Percentiles rank a stretch among this genome's conserved stretches.
These are phyloP conservation scores for Fabriciana adippe DNA, from an alignment of 2,888 invertebrate species.

Conservation along the genomic window DNA sequence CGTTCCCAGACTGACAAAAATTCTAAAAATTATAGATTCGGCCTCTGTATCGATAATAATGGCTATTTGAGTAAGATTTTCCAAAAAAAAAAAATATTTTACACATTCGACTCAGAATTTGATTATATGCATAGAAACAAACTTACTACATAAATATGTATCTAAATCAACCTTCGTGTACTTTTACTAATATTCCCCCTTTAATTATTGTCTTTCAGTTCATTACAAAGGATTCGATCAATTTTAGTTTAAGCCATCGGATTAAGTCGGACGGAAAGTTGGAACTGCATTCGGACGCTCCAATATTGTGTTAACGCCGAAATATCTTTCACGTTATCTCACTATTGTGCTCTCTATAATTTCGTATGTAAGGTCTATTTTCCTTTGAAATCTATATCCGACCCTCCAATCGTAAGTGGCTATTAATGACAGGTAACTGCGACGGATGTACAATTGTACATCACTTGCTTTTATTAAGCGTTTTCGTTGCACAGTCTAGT, in stretches of 20 bases:
- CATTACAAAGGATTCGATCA: background rate
- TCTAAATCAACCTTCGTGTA: background rate
- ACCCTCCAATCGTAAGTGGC: slow-evolving; percentile 7
- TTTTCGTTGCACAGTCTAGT: background rate
- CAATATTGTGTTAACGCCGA: slow-evolving; percentile 11
- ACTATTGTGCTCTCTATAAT: background rate
- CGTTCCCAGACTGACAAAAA: no score
- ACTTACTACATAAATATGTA: no score
- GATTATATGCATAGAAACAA: no score
- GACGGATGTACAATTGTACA: slow-evolving; percentile 25
- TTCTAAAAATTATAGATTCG: no score
- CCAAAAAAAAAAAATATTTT: no score
- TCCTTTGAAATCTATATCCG: slow-evolving; percentile 2
- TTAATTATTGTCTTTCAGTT: background rate
- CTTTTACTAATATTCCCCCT: background rate
- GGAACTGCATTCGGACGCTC: slow-evolving; percentile 11
- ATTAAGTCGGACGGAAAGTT: slow-evolving; percentile 11
- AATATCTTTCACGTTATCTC: background rate
- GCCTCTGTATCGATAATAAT: no score
- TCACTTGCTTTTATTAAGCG: slow-evolving; percentile 15
- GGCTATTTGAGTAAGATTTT: no score
- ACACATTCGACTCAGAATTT: no score
- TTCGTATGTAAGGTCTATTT: background rate
- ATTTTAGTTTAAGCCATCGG: slow-evolving; percentile 1
- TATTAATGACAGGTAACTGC: slow-evolving; percentile 29